Base-by-base conservation (phyloP, 2,888 invertebrate genomes). In the Bombylius major region DNA sequence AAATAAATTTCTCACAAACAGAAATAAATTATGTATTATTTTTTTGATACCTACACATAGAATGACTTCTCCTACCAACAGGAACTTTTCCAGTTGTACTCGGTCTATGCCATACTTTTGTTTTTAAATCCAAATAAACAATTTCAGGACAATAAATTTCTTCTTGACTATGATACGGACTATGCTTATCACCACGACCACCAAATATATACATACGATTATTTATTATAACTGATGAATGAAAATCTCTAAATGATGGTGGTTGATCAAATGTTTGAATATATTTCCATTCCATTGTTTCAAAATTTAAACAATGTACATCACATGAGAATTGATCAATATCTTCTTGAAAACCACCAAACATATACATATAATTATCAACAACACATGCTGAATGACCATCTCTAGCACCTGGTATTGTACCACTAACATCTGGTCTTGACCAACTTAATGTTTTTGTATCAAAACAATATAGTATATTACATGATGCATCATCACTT, bases 371-470 rank as follows among this genome's bases (percentile, higher is more conserved):
- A 65, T 78, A 81, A 65, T 86, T 79, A 55, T 79, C 78, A 62
- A 89, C 84, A 1, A 90, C 76, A 69, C 90, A 90, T 3, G 94
- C 92, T 1, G 92, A 86, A 70, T 96, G 95, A 0, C 95, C 96
- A 74, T 96, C 95, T 64, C 93, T 80, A 0, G 91, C 87, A 56
- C 83, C 83, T 0, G 95, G 95, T 36, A 84, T 75, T 51, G 75
- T 75, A 0, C 93, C 93, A 4, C 76, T 75, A 0, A 84, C 84
- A 48, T 70, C 61, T 11, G 85, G 86, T 4, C 79, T 78, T 23
- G 78, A 80, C 88, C 89, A 89, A 65, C 78, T 77, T 44, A 82
- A 75, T 55, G 77, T 82, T 63, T 78, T 80, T 11, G 88, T 85
- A 71, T 94, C 84, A 69, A 89, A 95, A 66, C 87, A 84, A 67